These are phyloP conservation scores for Drosophila austrosaltans DNA, from an alignment of 2,888 invertebrate genomes.

Conservation along the genomic window DNA sequence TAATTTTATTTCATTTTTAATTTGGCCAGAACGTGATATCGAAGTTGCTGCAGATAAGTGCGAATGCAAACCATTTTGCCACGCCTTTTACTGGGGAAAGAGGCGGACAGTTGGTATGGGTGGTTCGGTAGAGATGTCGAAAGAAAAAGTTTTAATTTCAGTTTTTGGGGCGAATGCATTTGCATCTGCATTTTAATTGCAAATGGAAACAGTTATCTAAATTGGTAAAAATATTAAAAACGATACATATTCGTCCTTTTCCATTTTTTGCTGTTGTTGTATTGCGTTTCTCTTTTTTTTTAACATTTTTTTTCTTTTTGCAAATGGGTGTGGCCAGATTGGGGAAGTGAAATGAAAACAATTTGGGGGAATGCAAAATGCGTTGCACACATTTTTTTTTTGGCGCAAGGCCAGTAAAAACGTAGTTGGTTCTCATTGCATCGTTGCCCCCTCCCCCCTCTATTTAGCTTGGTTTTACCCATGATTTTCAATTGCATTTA, in stretches of 20 bases:
- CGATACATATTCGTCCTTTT: slow-evolving; percentile 40
- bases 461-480: neutral
- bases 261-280: neutral
- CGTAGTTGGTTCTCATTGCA: neutral
- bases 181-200: slow-evolving; percentile 79
- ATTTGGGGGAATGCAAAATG: slow-evolving; percentile 35
- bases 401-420: slow-evolving; percentile 60
- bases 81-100: slow-evolving; percentile 43
- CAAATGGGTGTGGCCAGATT: slow-evolving; percentile 39
- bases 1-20: slow-evolving; percentile 70
- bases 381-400: slow-evolving; percentile 36
- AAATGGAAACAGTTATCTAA: slow-evolving; percentile 82
- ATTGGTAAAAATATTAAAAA: slow-evolving; percentile 80
- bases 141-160: slow-evolving; percentile 78
- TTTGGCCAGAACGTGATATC: slow-evolving; percentile 73
- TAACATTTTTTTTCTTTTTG: slow-evolving; percentile 27
- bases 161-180: slow-evolving; percentile 48
- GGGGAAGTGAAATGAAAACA: slow-evolving; percentile 35
- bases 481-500: neutral
- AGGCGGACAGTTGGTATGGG: no score
- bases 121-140: slow-evolving; percentile 26
- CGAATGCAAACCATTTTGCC: slow-evolving; percentile 47
- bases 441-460: neutral
- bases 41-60: slow-evolving; percentile 72
- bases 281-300: slow-evolving; percentile 27